Conservation (phyloP, 2,113 vertebrate genomes). For the Alosa alosa region DNA sequence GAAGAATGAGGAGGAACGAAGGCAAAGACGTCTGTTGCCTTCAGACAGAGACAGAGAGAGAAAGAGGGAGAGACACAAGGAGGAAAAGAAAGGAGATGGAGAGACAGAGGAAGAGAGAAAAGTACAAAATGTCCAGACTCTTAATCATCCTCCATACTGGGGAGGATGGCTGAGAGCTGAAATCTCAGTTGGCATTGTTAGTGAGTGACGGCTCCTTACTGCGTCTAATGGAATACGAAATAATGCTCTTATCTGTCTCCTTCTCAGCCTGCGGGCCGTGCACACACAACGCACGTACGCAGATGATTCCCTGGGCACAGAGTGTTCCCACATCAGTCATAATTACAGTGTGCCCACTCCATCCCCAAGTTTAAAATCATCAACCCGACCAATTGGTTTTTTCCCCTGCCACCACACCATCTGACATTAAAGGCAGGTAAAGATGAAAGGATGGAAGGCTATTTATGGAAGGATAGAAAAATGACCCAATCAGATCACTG, state of each 20-base stretch:
- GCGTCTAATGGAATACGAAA: not conserved
- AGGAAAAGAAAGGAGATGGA: not conserved
- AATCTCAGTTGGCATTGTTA: constrained; percentile 13
- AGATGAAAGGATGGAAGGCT: not conserved
- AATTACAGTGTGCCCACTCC: not conserved
- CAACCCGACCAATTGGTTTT: not conserved
- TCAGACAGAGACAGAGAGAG: not conserved
- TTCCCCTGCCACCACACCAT: not conserved
- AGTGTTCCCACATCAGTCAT: not conserved
- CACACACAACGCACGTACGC: not conserved
- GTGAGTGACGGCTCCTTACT: not conserved
- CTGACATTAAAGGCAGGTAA: not conserved
- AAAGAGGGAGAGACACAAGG: not conserved
- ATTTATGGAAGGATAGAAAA: not conserved
- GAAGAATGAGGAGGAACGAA: not conserved
- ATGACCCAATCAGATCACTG: too few species aligned
- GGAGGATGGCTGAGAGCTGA: not conserved
- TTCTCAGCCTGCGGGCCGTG: not conserved
- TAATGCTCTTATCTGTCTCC: constrained; percentile 5
- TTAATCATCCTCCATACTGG: not conserved
- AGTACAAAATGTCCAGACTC: not conserved
- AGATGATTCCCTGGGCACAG: not conserved
- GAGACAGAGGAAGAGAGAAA: constrained; percentile 25
- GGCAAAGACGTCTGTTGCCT: not conserved
- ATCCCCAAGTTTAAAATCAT: not conserved